phyloP scores from a whole-genome alignment of 1,140 invertebrate genomes.

The Drosophila tristis region DNA sequence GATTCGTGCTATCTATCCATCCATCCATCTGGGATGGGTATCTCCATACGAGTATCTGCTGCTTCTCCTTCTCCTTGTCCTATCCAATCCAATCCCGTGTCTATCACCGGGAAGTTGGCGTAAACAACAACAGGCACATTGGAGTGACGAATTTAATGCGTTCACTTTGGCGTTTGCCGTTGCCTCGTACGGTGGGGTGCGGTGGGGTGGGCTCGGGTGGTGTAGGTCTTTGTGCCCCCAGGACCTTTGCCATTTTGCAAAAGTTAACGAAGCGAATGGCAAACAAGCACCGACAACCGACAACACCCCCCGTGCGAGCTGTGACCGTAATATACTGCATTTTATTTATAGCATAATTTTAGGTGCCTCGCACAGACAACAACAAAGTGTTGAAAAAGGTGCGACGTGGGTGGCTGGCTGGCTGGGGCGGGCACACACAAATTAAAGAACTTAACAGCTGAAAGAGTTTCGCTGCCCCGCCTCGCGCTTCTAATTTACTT shows the following conservation, averaged over 20 bases:
- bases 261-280: slow-evolving; percentile 58
- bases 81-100: slow-evolving; percentile 4
- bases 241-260: slow-evolving; percentile 61
- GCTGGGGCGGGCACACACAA: background rate
- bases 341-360: slow-evolving; percentile 80
- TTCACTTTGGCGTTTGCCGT: slow-evolving; percentile 27
- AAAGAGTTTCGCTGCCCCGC: slow-evolving; percentile 5
- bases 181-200: slow-evolving; percentile 53
- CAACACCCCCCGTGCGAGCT: background rate
- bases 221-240: slow-evolving; percentile 12
- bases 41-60: background rate
- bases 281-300: slow-evolving; percentile 33
- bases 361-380: slow-evolving; percentile 51
- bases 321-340: slow-evolving; percentile 53
- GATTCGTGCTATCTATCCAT: slow-evolving; percentile 5
- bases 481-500: slow-evolving; percentile 12
- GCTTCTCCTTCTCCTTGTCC: background rate
- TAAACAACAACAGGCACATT: slow-evolving; percentile 55
- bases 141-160: slow-evolving; percentile 68
- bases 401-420: background rate
- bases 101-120: slow-evolving; percentile 12
- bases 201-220: slow-evolving; percentile 28
- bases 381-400: slow-evolving; percentile 57
- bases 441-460: slow-evolving; percentile 37
- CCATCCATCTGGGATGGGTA: background rate